phyloP scores from a whole-genome alignment of 1,140 invertebrate species.

The Leptinotarsa texana region DNA sequence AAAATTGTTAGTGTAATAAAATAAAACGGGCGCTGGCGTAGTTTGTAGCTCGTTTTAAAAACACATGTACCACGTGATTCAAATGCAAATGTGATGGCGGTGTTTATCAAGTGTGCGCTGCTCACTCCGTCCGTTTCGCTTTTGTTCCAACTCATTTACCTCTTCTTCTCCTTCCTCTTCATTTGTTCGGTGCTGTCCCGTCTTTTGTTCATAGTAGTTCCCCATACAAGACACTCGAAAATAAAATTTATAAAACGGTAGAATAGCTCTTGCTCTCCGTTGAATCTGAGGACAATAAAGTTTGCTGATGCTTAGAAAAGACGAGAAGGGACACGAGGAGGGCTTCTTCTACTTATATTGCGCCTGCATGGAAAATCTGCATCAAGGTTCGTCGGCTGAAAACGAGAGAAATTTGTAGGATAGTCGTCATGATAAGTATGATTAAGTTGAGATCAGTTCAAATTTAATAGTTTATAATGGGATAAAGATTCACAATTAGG shows the following conservation, averaged over 20 bases:
- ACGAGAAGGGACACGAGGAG: no score
- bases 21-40: conserved; percentile 21
- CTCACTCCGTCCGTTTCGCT: conserved; percentile 43
- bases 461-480: no score
- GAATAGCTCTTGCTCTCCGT: not conserved
- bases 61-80: conserved; percentile 48
- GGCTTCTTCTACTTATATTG: no score
- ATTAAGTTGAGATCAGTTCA: no score
- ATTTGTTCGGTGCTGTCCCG: conserved; percentile 43
- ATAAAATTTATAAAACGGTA: conserved; percentile 28
- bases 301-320: no score
- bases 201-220: conserved; percentile 42
- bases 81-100: conserved; percentile 49
- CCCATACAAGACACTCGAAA: conserved; percentile 21
- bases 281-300: not conserved
- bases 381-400: no score
- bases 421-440: no score
- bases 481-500: no score
- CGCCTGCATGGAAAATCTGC: no score
- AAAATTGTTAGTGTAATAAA: conserved; percentile 27
- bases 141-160: conserved; percentile 51
- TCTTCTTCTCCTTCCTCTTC: conserved; percentile 49
- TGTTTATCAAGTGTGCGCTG: conserved; percentile 47
- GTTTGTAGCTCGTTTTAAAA: conserved; percentile 41
- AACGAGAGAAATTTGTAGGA: no score